phyloP scores from a whole-genome alignment of 2,888 invertebrate species.

The Tinea semifulvella region DNA sequence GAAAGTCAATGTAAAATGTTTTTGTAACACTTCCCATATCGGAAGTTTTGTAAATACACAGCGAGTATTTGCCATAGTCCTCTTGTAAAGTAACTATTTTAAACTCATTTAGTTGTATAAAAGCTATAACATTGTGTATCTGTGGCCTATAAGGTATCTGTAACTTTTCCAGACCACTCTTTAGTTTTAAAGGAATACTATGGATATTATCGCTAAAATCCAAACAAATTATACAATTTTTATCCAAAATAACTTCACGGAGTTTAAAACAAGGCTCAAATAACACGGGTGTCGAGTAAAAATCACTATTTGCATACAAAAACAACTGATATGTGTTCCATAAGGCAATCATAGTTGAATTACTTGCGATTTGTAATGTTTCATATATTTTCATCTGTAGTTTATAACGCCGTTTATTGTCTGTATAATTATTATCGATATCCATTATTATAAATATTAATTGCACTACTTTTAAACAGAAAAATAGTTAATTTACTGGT shows the following conservation, averaged over 20 bases:
- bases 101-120: slow-evolving; percentile 9
- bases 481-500: no score
- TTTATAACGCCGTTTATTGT: slow-evolving; percentile 31
- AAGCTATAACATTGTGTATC: slow-evolving; percentile 27
- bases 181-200: slow-evolving; percentile 36
- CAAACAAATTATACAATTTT: slow-evolving; percentile 37
- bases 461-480: background rate
- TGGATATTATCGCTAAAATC: slow-evolving; percentile 37
- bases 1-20: no score
- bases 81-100: background rate
- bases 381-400: slow-evolving; percentile 27
- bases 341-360: slow-evolving; percentile 29
- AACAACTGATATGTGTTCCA: slow-evolving; percentile 57
- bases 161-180: slow-evolving; percentile 32
- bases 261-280: slow-evolving; percentile 38
- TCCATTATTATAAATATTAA: background rate
- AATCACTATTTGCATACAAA: slow-evolving; percentile 34
- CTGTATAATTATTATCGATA: slow-evolving; percentile 18
- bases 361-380: slow-evolving; percentile 33
- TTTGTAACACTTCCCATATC: background rate
- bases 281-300: slow-evolving; percentile 26
- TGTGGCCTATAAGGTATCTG: slow-evolving; percentile 31
- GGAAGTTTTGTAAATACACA: background rate
- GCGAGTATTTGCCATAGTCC: background rate
- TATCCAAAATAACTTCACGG: slow-evolving; percentile 28